Evolutionary conservation across 92 coral and sea anemone genomes (phyloP), one percentile per base, ranked within the genome.

Genomic region (Pocillopora meandrina): DNA sequence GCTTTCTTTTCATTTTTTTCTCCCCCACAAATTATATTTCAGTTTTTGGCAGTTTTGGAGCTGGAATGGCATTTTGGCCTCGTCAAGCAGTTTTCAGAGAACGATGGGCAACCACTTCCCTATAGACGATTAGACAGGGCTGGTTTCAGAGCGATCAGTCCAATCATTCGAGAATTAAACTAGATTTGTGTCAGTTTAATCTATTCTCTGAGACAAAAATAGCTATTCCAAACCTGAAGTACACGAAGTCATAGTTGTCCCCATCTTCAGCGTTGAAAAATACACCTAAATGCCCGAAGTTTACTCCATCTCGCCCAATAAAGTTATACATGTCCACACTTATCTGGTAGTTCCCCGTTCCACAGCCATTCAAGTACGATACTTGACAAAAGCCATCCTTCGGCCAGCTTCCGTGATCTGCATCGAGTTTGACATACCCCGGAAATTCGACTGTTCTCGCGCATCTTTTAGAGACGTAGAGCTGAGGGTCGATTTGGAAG

Each of bases 171-270:
- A 42, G 52, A 42, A 3, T 60, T 2, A 60, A 60, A 12, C 3
- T 17, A 5, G 19, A 60, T 60, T 2, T 10, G 19, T 60, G 63
- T 60, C 10, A 3, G 3, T 2, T 17, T 60, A 42, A 60, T 60
- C 11, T 60, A 9, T 14, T 14, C 61, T 14, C 15, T 58, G 15
- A 58, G 18, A 12, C 7, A 61, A n/a, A 16, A 16, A 35, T 26
- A 26, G 31, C 31, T 26, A 1, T 71, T 13, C 19, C 62, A 12
- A 65, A 90, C 93, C 93, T 87, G 83, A 90, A 90, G 76, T 90
- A 90, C 59, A 90, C 91, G 52, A 90, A 90, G 69, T 90, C 93
- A 57, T 77, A 90, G 80, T 83, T 87, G 81, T 86, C 77, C 13
- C 76, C 63, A 71, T 90, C 88, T 34, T 70, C 78, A 5, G 85